These are phyloP conservation scores for Melanotaenia nigrans DNA, from an alignment of 2,797 vertebrate genomes.

Conservation along the genomic window DNA sequence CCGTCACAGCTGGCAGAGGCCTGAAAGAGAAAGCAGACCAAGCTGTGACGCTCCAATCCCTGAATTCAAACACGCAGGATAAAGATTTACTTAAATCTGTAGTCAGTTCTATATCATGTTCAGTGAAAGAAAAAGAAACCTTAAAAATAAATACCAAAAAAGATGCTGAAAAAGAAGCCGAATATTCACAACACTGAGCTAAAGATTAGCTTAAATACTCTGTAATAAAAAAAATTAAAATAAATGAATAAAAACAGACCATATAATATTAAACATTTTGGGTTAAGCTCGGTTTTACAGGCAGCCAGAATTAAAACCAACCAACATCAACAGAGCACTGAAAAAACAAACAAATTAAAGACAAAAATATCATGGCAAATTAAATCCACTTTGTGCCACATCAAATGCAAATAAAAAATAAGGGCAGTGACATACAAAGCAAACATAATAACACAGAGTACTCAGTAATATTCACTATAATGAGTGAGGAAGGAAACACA, in stretches of 20 bases:
- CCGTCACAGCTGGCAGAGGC: conserved; percentile 96
- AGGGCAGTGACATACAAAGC: background rate
- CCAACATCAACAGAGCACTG: background rate
- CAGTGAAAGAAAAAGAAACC: too few relatives aligned
- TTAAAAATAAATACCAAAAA: too few relatives aligned
- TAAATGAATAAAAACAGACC: background rate
- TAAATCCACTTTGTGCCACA: too few relatives aligned
- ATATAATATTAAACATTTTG: background rate
- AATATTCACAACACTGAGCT: too few relatives aligned
- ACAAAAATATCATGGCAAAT: too few relatives aligned
- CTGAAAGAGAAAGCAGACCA: conserved; percentile 64
- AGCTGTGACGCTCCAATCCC: background rate
- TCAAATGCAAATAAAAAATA: background rate
- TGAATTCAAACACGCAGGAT: background rate
- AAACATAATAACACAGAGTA: background rate
- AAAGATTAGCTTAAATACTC: too few relatives aligned
- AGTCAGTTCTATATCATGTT: too few relatives aligned
- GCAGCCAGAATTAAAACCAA: background rate
- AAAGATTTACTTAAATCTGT: too few relatives aligned
- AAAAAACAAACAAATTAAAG: too few relatives aligned
- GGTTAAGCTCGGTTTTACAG: background rate
- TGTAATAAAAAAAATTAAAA: background rate
- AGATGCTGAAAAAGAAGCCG: too few relatives aligned
- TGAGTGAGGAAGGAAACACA: background rate
- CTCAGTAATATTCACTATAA: background rate